Base-by-base conservation (phyloP, 2,888 invertebrate species). In the Pyralis farinalis region DNA sequence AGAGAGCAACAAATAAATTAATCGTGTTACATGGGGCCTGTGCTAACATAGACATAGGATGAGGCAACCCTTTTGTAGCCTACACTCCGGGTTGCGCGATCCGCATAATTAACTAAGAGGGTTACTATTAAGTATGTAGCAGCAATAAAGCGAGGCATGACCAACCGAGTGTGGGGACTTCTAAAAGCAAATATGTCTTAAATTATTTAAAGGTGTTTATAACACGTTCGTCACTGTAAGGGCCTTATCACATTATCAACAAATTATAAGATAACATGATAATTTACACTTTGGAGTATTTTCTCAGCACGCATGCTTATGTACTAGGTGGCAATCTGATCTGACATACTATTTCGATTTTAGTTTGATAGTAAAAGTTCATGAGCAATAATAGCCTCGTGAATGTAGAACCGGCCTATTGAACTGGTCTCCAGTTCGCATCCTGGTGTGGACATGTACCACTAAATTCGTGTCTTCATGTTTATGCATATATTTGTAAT, bases 31-130 rank as follows among this genome's bases (percentile, higher is more conserved):
- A 51, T 48, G 62, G 70, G 68, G 55, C 68, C 70, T 74, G 63
- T 64, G 71, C 74, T 69, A 73, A 82, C 77, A 75, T 55, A 58
- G 57, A 62, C 61, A 51, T 53, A 59, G 69, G 66, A 58, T 55
- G 58, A 53, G 55, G 53, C 46, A 72, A 73, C 74, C 79, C 76
- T 71, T 74, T 55, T 59, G 53, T 56, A 51, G 56, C 59, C 51
- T 55, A 49, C 57, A 61, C 58, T 59, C 61, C 54, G 58, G 63
- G 58, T 56, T 64, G 67, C 58, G 65, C 72, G 72, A 69, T 75
- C 68, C 79, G 77, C 77, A 83, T 86, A 85, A 86, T 86, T 85
- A 85, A 85, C 73, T 78, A 83, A 80, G 67, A 78, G 81, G 80
- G 77, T 74, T 76, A 76, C 71, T 77, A 82, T 83, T 79, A 84